Evolutionary conservation across 2,797 vertebrate genomes (phyloP), one percentile per base, ranked within the genome.

Genomic region (Hafferia zeledoni): DNA sequence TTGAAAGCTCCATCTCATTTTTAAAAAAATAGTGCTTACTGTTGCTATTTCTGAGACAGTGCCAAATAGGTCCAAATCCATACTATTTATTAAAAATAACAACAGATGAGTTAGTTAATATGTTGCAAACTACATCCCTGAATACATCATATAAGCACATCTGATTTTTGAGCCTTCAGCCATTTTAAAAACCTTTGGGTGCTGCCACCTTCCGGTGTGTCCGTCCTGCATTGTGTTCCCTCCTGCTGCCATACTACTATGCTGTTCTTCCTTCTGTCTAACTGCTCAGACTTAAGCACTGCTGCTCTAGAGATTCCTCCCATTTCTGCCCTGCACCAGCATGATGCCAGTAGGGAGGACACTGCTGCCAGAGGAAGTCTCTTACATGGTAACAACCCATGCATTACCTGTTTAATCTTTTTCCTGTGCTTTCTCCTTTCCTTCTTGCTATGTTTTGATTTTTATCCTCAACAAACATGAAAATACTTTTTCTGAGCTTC

Each of bases 331-430:
- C 17, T 39, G 23, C 20, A 20, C 44, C 67, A 28, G 11, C 2
- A 4, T 13, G 16, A 10, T 27, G 43, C 44, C 33, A 24, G 31
- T 2, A 33, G 37, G 37, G 30, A 63, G 23, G n/a, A 50, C 17
- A 9, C 3, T 27, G 20, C 35, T 71, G 20, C 71, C 30, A 17
- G 10, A 37, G 15, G 44, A 60, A 39, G 11, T 33, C 30, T 68
- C 43, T 69, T 67, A n/a, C 19, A 8, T 24, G 17, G 8, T 76
- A 16, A 67, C 59, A 27, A 20, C 25, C 8, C 5, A 9, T 11
- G 17, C 14, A 7, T 9, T 57, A 47, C 0, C 12, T 2, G 17
- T 27, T 67, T 46, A 0, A 1, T 80, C 49, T 59, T 87, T 17
- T 46, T 63, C 35, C 19, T 41, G 3, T 57, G 28, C 6, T 61